phyloP scores from a whole-genome alignment of 2,888 invertebrate species.

The Anaspis maculata region DNA sequence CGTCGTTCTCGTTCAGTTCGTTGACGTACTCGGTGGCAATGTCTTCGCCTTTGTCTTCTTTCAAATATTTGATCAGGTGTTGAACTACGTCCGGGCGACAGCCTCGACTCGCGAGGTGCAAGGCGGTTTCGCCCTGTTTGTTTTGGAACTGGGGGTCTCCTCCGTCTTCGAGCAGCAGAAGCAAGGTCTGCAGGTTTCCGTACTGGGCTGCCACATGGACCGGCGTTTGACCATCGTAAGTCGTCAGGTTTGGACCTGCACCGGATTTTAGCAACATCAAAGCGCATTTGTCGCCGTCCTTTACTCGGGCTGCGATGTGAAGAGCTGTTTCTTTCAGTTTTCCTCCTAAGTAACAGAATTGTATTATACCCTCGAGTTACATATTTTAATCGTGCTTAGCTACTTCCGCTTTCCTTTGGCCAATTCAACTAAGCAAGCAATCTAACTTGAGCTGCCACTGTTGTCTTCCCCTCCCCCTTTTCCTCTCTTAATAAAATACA shows the following conservation, averaged over 20 bases:
- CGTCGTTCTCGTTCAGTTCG: conserved; percentile 82
- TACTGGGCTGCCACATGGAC: conserved; percentile 92
- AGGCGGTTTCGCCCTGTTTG: conserved; percentile 91
- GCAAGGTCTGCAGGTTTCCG: conserved; percentile 81
- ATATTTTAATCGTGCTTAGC: too few species aligned
- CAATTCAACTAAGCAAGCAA: too few species aligned
- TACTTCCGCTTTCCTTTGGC: too few species aligned
- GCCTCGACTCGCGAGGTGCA: conserved; percentile 87
- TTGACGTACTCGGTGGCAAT: conserved; percentile 81
- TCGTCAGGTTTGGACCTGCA: conserved; percentile 90
- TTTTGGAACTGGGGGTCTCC: conserved; percentile 90
- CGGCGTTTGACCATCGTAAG: conserved; percentile 94
- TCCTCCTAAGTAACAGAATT: conserved; percentile 53
- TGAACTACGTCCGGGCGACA: conserved; percentile 79
- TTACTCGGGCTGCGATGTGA: conserved; percentile 92
- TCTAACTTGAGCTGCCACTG: too few species aligned
- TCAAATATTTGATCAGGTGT: conserved; percentile 77
- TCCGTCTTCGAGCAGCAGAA: conserved; percentile 83
- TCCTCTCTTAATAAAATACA: too few species aligned
- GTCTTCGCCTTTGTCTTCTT: conserved; percentile 64
- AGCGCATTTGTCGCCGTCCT: conserved; percentile 87
- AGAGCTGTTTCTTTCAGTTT: conserved; percentile 87
- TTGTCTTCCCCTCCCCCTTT: too few species aligned
- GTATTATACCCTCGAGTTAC: too few species aligned
- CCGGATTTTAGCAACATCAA: conserved; percentile 97